These are phyloP conservation scores for Drosophila mayaguana DNA, from an alignment of 2,888 invertebrate genomes.

Conservation along the genomic window DNA sequence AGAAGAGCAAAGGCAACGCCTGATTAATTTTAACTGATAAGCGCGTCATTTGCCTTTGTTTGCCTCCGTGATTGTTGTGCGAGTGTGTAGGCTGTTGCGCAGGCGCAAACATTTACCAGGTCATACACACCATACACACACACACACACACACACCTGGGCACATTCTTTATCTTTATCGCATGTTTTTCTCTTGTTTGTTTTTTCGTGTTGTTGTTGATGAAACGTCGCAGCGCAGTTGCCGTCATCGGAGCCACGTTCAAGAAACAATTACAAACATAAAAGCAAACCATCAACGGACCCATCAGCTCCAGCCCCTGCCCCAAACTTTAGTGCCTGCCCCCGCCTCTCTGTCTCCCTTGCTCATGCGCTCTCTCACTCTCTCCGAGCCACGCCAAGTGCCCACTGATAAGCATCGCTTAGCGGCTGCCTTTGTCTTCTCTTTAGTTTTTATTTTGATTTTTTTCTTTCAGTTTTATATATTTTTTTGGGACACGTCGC, in stretches of 20 bases:
- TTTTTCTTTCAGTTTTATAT: slow-evolving; percentile 20
- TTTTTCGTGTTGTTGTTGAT: slow-evolving; percentile 45
- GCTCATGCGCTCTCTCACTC: background rate
- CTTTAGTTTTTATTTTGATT: slow-evolving; percentile 9
- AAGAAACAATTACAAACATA: slow-evolving; percentile 60
- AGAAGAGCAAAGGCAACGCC: slow-evolving; percentile 65
- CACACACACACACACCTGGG: slow-evolving; percentile 34
- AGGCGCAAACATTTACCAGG: slow-evolving; percentile 79
- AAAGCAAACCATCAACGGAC: slow-evolving; percentile 52
- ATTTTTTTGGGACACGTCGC: slow-evolving; percentile 23
- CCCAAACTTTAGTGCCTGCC: background rate
- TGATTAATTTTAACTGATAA: slow-evolving; percentile 80
- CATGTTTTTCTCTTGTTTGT: slow-evolving; percentile 50
- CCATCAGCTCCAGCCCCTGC: slow-evolving; percentile 31
- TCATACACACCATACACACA: slow-evolving; percentile 67
- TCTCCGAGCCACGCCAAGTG: slow-evolving; percentile 23
- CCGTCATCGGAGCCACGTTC: slow-evolving; percentile 46
- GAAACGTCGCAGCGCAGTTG: slow-evolving; percentile 55
- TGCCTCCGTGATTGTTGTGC: slow-evolving; percentile 57
- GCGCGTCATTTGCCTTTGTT: slow-evolving; percentile 78
- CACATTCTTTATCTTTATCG: slow-evolving; percentile 75
- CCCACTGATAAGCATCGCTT: slow-evolving; percentile 29
- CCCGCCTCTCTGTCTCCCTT: background rate
- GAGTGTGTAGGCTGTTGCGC: slow-evolving; percentile 76
- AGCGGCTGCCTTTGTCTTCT: slow-evolving; percentile 38